Percentiles rank a stretch among this genome's conserved stretches.
These are phyloP conservation scores for Syngnathus floridae DNA, from an alignment of 2,113 vertebrate genomes.

Conservation along the genomic window DNA sequence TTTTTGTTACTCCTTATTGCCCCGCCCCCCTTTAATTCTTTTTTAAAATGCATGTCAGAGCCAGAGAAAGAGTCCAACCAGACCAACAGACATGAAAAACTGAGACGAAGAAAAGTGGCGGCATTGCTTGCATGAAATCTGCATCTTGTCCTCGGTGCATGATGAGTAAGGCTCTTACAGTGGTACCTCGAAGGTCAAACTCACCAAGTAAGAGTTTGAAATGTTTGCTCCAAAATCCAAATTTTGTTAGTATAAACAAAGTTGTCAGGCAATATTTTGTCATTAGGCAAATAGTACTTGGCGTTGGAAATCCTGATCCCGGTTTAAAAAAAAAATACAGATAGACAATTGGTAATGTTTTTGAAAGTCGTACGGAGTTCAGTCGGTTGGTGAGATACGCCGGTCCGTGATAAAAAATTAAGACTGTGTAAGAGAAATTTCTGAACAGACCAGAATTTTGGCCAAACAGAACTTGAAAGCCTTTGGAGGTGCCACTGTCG, in stretches of 20 bases:
- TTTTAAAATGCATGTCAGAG: conserved; percentile 22
- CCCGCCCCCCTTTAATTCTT: background rate
- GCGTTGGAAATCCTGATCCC: too few relatives aligned
- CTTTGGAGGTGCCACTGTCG: background rate
- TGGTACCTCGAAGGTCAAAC: background rate
- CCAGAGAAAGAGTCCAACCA: conserved; percentile 69
- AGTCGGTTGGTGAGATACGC: too few relatives aligned
- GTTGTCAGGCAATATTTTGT: too few relatives aligned
- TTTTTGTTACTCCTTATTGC: conserved; percentile 4
- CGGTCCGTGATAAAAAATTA: background rate
- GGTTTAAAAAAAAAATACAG: background rate
- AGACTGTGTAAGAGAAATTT: background rate
- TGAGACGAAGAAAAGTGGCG: conserved; percentile 15
- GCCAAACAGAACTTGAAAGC: background rate
- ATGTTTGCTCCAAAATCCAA: too few relatives aligned
- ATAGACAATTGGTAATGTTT: too few relatives aligned
- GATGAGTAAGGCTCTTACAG: conserved; percentile 26
- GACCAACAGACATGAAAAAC: conserved; percentile 20
- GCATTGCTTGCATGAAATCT: conserved; percentile 65
- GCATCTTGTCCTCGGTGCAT: conserved; percentile 67
- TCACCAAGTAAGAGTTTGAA: too few relatives aligned
- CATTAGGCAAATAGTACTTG: too few relatives aligned
- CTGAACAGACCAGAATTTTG: background rate
- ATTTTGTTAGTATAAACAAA: too few relatives aligned
- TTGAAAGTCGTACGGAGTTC: too few relatives aligned